These are phyloP conservation scores for Mola mola DNA, from an alignment of 2,113 vertebrate species.

Conservation along the genomic window DNA sequence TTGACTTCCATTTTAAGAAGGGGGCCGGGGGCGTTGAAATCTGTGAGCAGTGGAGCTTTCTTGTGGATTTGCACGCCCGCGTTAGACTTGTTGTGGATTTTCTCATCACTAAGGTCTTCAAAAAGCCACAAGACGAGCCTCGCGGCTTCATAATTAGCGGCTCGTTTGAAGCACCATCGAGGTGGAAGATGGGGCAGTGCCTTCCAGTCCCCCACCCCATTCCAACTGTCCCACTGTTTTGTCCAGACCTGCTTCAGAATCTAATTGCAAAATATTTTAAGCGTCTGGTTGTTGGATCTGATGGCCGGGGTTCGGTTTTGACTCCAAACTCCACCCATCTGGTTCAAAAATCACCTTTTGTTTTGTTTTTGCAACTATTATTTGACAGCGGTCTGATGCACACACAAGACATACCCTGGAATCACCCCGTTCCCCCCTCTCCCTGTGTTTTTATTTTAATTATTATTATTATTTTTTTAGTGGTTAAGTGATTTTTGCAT, in stretches of 20 bases:
- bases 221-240: constrained; percentile 5
- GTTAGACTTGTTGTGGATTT: constrained; percentile 1
- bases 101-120: constrained; percentile 30
- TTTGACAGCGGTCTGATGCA: constrained; percentile 58
- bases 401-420: constrained; percentile 45
- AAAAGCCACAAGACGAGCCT: constrained; percentile 67
- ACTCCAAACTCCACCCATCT: constrained; percentile 6
- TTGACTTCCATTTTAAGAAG: constrained; percentile 46
- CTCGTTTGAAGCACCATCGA: constrained; percentile 66
- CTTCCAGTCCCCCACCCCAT: constrained; percentile 48
- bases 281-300: constrained; percentile 2
- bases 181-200: constrained; percentile 64
- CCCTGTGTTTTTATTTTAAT: constrained; percentile 36
- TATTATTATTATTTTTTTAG: too few relatives aligned
- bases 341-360: not conserved
- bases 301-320: constrained; percentile 8
- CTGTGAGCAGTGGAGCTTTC: constrained; percentile 18
- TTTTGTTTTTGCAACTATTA: constrained; percentile 35
- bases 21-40: constrained; percentile 8
- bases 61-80: constrained; percentile 16
- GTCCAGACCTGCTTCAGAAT: constrained; percentile 41
- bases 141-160: constrained; percentile 23
- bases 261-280: constrained; percentile 21
- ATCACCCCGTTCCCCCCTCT: constrained; percentile 24
- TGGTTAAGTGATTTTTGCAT: constrained; percentile 73